Evolutionary conservation across 2,888 invertebrate genomes (phyloP).

Genomic region (Reticulitermes lucifugus): DNA sequence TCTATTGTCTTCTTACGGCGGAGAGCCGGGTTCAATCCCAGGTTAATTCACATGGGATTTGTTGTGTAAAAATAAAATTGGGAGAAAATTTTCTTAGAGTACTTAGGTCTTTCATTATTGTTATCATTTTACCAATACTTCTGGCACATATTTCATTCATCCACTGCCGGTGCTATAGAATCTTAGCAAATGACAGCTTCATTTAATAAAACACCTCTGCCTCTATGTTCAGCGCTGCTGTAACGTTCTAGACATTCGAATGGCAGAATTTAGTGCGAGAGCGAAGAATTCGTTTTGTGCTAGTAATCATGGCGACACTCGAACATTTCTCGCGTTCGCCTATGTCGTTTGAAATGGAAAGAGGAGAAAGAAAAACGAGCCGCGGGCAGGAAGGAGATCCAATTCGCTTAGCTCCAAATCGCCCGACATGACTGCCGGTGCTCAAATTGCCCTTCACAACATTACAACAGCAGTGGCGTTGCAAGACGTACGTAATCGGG

Average conservation of each 20-base stretch:
- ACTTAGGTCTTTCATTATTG: no score
- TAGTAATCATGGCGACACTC: neutral
- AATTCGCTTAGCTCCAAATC: neutral
- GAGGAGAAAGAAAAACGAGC: neutral
- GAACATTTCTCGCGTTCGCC: neutral
- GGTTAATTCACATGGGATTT: no score
- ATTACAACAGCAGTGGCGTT: neutral
- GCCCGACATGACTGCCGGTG: neutral
- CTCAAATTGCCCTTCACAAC: neutral
- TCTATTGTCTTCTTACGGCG: no score
- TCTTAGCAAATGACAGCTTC: no score
- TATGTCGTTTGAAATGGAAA: neutral
- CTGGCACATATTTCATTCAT: no score
- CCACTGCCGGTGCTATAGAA: no score
- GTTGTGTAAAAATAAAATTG: no score
- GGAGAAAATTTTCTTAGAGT: no score
- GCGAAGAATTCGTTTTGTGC: neutral
- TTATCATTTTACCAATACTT: no score
- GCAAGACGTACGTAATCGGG: neutral
- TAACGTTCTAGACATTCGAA: neutral
- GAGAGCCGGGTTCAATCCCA: no score
- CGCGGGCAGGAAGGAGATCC: neutral
- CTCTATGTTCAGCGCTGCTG: no score
- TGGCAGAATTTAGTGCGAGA: neutral
- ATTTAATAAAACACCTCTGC: no score